Percentiles rank a stretch among this genome's conserved stretches.
phyloP scores from a whole-genome alignment of 2,797 vertebrate species.

The Brotula barbata region DNA sequence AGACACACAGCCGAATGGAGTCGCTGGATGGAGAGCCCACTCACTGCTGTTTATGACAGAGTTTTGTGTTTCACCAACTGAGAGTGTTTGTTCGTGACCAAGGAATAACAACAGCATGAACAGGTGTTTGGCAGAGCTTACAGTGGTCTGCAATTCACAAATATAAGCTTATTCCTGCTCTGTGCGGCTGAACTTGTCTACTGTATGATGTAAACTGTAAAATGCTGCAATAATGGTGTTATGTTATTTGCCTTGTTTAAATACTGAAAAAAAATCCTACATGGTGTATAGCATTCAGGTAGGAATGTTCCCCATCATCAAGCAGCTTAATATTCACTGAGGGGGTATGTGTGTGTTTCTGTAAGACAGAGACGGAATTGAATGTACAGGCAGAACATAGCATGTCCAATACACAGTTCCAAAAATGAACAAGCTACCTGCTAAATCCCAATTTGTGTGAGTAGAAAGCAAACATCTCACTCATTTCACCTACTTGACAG shows the following conservation, averaged over 20 bases:
- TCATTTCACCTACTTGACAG: background rate
- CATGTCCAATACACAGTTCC: too few relatives aligned
- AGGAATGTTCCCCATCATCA: slow-evolving; percentile 1
- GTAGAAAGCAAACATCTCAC: background rate
- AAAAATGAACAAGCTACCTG: background rate
- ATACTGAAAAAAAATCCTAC: slow-evolving; percentile 12
- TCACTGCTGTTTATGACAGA: slow-evolving; percentile 10
- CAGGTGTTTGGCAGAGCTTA: slow-evolving; percentile 11
- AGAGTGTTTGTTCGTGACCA: slow-evolving; percentile 18
- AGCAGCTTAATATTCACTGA: slow-evolving; percentile 16
- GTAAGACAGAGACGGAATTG: too few relatives aligned
- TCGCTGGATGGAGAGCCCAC: slow-evolving; percentile 2
- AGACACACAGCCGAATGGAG: slow-evolving; percentile 5
- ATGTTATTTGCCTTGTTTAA: slow-evolving; percentile 13
- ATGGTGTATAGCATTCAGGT: slow-evolving; percentile 12
- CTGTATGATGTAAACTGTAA: slow-evolving; percentile 14
- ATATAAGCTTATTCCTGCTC: slow-evolving; percentile 27
- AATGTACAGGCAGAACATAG: too few relatives aligned
- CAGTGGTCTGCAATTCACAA: slow-evolving; percentile 23
- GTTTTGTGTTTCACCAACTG: slow-evolving; percentile 9
- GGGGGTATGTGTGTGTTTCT: too few relatives aligned
- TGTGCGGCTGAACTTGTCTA: background rate
- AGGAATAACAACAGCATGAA: slow-evolving; percentile 23
- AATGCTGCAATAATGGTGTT: slow-evolving; percentile 24
- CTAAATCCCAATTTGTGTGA: background rate